A percentile compares a stretch with the other conserved stretches of the same genome.
Evolutionary conservation across 1,140 invertebrate species (phyloP).

Genomic region (Galleria mellonella): DNA sequence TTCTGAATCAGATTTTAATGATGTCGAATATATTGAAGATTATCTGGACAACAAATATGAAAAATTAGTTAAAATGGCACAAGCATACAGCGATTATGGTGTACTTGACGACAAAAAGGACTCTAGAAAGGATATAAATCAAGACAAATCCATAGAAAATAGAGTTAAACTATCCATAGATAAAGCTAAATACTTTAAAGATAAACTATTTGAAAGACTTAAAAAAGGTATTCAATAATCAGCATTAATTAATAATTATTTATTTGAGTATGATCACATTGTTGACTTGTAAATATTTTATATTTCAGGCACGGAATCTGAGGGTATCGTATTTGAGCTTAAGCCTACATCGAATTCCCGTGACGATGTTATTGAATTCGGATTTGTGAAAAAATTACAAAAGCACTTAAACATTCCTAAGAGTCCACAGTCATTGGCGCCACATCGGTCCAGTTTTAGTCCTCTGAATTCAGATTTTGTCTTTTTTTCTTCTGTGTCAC

Average conservation of each 20-base stretch:
- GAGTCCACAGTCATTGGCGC: too few species aligned
- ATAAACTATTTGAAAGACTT: neutral
- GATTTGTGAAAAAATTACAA: slow-evolving; percentile 6
- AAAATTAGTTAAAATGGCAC: slow-evolving; percentile 40
- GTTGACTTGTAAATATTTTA: too few species aligned
- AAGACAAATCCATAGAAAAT: slow-evolving; percentile 4
- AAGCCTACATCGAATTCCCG: slow-evolving; percentile 3
- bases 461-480: too few species aligned
- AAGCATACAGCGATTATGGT: slow-evolving; percentile 63
- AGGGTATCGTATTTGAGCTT: slow-evolving; percentile 19
- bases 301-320: slow-evolving; percentile 7
- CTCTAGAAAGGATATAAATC: slow-evolving; percentile 12
- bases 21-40: slow-evolving; percentile 49
- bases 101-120: slow-evolving; percentile 42
- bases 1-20: slow-evolving; percentile 21
- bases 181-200: neutral
- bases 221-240: neutral
- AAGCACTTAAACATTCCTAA: slow-evolving; percentile 15
- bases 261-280: too few species aligned
- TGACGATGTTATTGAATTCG: slow-evolving; percentile 4
- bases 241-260: too few species aligned
- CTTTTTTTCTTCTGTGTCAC: too few species aligned
- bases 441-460: too few species aligned
- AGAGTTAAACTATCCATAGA: slow-evolving; percentile 13
- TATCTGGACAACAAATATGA: slow-evolving; percentile 41